Evolutionary conservation across 2,113 vertebrate genomes (phyloP), one percentile per base, ranked within the genome.

Genomic region (Pluvianellus socialis): DNA sequence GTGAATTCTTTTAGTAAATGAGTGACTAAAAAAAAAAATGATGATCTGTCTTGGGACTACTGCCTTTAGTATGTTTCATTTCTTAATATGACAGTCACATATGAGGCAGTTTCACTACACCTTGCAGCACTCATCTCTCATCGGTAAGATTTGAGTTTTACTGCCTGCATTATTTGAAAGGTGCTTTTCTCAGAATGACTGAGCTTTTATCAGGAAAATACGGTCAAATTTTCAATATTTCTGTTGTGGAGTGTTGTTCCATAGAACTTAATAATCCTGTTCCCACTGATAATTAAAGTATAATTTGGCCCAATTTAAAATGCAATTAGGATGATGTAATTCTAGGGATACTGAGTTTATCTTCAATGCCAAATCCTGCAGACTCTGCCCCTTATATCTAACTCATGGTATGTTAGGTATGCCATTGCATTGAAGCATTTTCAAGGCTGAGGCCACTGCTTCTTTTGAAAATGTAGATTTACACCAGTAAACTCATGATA

Each of bases 261-360:
- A 3, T 15, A 67, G 63, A 84, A 84, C 19, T 70, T 86, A 81
- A 88, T 42, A 65, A 71, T 88, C 47, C 72, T 71, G 38, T 5
- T 83, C 40, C 45, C 27, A 12, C 61, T 86, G 61, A 80, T 90
- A 71, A 92, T 88, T 66, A 20, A 61, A 81, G 35, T 38, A 75
- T 93, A 62, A 88, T 86, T 92, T 91, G 72, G 67, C 52, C 63
- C 65, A 88, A 84, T 86, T 97, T 90, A 74, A 92, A 86, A 76
- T 58, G 45, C n/a, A 84, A 16, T 75, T 79, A 92, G 49, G 56
- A 40, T 85, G 15, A 59, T 66, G 45, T 19, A 45, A 30, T 79
- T 82, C 47, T 56, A 50, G 16, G 49, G 68, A 90, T 85, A 42
- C 18, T 42, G 30, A 63, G 38, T 91, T 80, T 79, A 24, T 75